Conservation (phyloP, 2,113 vertebrate genomes). For the Rhabdornis inornatus region DNA sequence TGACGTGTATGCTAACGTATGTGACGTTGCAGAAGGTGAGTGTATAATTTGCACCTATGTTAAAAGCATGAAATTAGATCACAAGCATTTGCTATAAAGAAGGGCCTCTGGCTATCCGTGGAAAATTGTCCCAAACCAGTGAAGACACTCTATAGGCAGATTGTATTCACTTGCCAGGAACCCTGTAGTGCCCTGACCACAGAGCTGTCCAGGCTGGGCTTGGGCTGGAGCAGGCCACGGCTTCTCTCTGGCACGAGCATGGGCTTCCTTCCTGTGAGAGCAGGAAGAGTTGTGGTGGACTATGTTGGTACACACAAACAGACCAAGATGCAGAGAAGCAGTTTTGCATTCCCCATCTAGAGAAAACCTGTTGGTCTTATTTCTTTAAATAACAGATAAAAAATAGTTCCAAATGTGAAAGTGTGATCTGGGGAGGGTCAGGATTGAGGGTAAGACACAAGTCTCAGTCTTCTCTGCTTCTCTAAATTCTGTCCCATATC, state of each 20-base stretch:
- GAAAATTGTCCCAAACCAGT: background rate
- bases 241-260: fast-evolving
- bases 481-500: background rate
- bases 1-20: conserved; percentile 89
- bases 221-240: fast-evolving
- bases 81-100: background rate
- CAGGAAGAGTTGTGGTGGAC: background rate
- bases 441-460: background rate
- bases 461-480: background rate
- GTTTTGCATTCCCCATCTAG: background rate
- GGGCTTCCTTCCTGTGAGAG: background rate
- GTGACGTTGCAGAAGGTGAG: conserved; percentile 90
- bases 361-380: background rate
- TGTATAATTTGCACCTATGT: background rate
- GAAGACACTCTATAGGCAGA: background rate
- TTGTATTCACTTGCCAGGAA: background rate
- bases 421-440: background rate
- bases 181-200: background rate
- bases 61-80: background rate
- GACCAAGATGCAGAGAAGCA: background rate
- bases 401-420: background rate
- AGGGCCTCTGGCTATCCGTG: background rate
- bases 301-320: fast-evolving
- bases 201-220: background rate
- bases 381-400: background rate